These are phyloP conservation scores for Chionis minor DNA, from an alignment of 2,113 vertebrate genomes.

Conservation along the genomic window DNA sequence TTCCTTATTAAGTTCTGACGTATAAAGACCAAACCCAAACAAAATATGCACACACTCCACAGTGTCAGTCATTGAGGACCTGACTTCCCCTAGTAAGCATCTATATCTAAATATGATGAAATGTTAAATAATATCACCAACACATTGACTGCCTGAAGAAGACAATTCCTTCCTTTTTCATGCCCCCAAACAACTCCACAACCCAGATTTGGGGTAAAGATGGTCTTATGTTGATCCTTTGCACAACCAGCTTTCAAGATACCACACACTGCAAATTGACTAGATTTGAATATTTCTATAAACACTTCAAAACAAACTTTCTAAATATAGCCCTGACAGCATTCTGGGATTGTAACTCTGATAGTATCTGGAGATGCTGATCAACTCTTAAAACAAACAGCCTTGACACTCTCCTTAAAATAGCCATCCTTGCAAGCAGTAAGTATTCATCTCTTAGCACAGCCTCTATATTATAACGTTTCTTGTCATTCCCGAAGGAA, in stretches of 20 bases:
- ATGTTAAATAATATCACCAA: neutral
- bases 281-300: neutral
- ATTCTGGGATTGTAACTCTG: neutral
- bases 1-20: neutral
- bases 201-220: neutral
- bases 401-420: neutral
- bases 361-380: neutral
- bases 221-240: neutral
- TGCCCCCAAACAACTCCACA: too few species aligned
- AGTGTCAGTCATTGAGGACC: neutral
- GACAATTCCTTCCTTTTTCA: neutral
- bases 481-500: neutral
- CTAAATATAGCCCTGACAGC: neutral
- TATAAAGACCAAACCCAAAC: neutral
- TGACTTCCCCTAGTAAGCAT: neutral
- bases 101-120: neutral
- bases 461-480: neutral
- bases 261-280: neutral
- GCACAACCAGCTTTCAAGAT: neutral
- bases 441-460: neutral
- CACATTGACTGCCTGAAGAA: neutral
- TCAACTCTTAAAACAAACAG: neutral
- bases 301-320: neutral
- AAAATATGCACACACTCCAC: neutral
- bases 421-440: neutral